Evolutionary conservation across 2,113 vertebrate species (phyloP).

Genomic region (Myiozetetes cayanensis): DNA sequence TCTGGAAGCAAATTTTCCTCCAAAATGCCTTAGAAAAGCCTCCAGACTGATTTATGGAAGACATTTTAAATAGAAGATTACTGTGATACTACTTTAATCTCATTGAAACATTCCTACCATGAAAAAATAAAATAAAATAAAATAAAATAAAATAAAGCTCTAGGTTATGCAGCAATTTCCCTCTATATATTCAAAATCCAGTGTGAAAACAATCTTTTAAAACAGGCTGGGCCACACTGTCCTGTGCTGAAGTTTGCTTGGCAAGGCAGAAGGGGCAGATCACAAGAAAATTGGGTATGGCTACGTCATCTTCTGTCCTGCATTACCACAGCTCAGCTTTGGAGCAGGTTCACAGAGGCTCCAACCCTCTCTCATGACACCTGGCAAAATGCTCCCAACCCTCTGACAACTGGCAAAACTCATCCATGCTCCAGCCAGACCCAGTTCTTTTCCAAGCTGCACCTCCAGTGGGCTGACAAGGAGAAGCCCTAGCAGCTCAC

Average conservation of each 20-base stretch:
- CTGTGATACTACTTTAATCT: background rate
- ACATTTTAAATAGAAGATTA: background rate
- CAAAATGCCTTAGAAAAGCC: background rate
- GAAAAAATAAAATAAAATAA: background rate
- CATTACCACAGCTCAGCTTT: background rate
- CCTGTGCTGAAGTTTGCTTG: background rate
- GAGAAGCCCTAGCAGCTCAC: background rate
- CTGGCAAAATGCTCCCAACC: background rate
- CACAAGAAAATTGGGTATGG: background rate
- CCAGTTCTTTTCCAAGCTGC: background rate
- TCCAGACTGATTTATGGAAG: background rate
- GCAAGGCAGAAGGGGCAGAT: background rate
- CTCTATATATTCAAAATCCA: background rate
- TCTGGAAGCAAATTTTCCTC: constrained; percentile 7
- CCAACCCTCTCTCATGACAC: background rate
- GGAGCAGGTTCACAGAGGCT: background rate
- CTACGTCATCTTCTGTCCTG: background rate
- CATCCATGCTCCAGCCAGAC: background rate
- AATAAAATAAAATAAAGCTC: background rate
- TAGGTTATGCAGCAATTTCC: background rate
- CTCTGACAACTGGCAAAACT: background rate
- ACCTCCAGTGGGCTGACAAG: background rate
- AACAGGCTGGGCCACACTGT: background rate
- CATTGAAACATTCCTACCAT: background rate
- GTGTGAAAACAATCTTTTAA: background rate